These are phyloP conservation scores for Plagodis dolabraria DNA, from an alignment of 2,888 invertebrate species.

Conservation along the genomic window DNA sequence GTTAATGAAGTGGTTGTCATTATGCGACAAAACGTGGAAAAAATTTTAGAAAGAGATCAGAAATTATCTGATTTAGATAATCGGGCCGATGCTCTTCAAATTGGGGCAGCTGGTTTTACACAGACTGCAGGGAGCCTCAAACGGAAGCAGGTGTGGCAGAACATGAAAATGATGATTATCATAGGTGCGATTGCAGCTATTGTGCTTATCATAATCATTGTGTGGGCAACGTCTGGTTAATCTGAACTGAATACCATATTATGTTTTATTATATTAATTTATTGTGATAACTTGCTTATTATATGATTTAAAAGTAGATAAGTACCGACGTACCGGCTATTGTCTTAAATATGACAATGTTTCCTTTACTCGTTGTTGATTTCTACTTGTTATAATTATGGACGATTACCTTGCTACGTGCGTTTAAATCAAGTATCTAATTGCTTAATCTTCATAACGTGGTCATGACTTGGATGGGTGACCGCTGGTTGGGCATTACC, in stretches of 20 bases:
- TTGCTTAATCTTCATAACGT: too few species aligned
- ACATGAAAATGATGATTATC: slow-evolving; percentile 98
- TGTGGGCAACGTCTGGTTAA: slow-evolving; percentile 76
- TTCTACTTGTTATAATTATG: too few species aligned
- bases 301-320: too few species aligned
- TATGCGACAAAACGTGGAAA: slow-evolving; percentile 98
- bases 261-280: too few species aligned
- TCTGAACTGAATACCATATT: neutral
- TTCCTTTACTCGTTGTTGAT: too few species aligned
- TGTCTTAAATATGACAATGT: too few species aligned
- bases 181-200: slow-evolving; percentile 94
- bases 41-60: slow-evolving; percentile 97
- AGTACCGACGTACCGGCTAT: too few species aligned
- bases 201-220: slow-evolving; percentile 92
- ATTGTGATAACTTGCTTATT: too few species aligned
- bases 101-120: slow-evolving; percentile 93
- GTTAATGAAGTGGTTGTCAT: slow-evolving; percentile 92
- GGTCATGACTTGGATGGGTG: too few species aligned
- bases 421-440: too few species aligned
- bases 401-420: too few species aligned
- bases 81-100: slow-evolving; percentile 97
- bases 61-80: slow-evolving; percentile 97
- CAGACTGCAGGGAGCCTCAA: slow-evolving; percentile 92
- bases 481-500: too few species aligned
- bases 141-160: slow-evolving; percentile 98